Percentiles rank a stretch among this genome's conserved stretches.
These are phyloP conservation scores for Orchestes rusci DNA, from an alignment of 2,888 invertebrate genomes.

Conservation along the genomic window DNA sequence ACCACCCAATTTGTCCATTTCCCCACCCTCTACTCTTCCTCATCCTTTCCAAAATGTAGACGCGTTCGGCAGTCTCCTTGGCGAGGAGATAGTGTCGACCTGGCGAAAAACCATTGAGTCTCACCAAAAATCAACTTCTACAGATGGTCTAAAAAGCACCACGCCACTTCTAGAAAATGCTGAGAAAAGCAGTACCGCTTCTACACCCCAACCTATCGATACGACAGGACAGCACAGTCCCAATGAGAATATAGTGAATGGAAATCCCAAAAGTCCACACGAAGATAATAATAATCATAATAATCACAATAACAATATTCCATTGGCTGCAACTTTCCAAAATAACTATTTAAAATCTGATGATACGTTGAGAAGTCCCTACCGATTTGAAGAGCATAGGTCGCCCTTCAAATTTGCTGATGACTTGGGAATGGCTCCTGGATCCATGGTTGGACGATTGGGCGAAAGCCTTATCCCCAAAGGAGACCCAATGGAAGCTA, in stretches of 20 bases:
- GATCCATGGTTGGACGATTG: conserved; percentile 74
- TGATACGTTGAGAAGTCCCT: conserved; percentile 56
- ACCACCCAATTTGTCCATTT: conserved; percentile 28
- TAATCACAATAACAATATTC: conserved; percentile 48
- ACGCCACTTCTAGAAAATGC: conserved; percentile 44
- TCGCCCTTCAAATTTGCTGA: conserved; percentile 78
- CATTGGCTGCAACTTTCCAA: conserved; percentile 44
- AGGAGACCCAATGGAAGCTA: conserved; percentile 89
- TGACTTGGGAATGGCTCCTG: conserved; percentile 69
- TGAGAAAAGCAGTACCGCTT: conserved; percentile 42
- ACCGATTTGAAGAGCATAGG: conserved; percentile 69
- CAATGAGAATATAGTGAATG: conserved; percentile 35
- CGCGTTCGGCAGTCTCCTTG: conserved; percentile 66
- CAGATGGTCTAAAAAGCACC: conserved; percentile 42
- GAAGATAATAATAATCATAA: conserved; percentile 46
- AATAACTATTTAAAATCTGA: conserved; percentile 43
- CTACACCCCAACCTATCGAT: conserved; percentile 48
- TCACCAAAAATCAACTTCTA: conserved; percentile 36
- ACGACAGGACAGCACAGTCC: conserved; percentile 27
- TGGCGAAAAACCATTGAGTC: conserved; percentile 65
- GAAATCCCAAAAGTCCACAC: conserved; percentile 47
- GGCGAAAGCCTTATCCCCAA: conserved; percentile 90
- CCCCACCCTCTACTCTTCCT: conserved; percentile 46
- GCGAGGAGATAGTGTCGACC: conserved; percentile 76
- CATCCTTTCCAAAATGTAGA: conserved; percentile 60